Conservation (phyloP, 2,888 invertebrate species). For the Macrosiphum euphorbiae region DNA sequence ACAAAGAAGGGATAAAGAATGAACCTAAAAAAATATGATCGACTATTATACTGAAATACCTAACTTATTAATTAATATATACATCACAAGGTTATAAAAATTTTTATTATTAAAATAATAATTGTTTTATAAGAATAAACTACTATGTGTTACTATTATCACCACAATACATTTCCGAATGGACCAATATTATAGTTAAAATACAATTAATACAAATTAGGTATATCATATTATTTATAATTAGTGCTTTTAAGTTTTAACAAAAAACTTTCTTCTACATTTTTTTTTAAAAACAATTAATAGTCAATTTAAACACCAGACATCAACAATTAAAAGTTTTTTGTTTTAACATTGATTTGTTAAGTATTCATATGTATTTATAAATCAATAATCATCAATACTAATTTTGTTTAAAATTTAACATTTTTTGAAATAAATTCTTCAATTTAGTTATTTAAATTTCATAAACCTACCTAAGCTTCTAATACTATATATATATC, state of each 20-base stretch:
- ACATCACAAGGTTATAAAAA: neutral
- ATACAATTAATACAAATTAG: neutral
- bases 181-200: neutral
- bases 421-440: neutral
- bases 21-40: constrained; percentile 19
- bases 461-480: neutral
- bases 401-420: neutral
- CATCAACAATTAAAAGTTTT: neutral
- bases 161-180: neutral
- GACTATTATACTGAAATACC: neutral
- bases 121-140: neutral
- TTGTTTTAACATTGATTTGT: neutral
- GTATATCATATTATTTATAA: neutral
- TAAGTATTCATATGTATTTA: too few relatives aligned
- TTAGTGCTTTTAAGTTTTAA: neutral
- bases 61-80: constrained; percentile 18
- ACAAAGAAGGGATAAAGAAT: neutral
- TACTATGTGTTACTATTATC: neutral
- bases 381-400: too few relatives aligned
- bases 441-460: neutral
- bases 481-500: neutral
- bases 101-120: neutral
- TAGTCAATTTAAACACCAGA: neutral
- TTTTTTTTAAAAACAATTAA: neutral
- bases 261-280: neutral